phyloP scores from a whole-genome alignment of 2,797 vertebrate species.

The Bradypodion pumilum region DNA sequence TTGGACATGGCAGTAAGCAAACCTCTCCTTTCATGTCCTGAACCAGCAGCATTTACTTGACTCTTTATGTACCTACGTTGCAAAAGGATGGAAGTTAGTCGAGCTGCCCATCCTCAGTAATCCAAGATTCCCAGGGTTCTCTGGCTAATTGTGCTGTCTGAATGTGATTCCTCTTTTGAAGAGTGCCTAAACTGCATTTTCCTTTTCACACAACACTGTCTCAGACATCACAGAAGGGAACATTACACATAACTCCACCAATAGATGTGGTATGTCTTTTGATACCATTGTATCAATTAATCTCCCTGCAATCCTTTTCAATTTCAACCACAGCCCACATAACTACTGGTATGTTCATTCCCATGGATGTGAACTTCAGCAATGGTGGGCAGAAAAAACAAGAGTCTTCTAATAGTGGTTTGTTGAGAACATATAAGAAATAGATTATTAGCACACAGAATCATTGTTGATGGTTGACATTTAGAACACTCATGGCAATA shows the following conservation, averaged over 20 bases:
- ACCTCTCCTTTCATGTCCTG: background rate
- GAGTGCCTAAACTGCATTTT: background rate
- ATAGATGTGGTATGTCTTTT: background rate
- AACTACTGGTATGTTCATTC: background rate
- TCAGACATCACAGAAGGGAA: background rate
- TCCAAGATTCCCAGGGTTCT: too few relatives aligned
- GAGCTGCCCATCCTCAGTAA: background rate
- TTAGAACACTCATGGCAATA: background rate
- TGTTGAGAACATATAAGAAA: background rate
- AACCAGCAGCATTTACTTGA: background rate
- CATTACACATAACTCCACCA: background rate
- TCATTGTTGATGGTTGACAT: background rate
- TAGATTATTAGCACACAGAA: background rate
- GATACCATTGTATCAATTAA: background rate
- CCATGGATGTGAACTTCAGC: background rate
- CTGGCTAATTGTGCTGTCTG: background rate
- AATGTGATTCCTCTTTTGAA: background rate
- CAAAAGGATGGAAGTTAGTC: background rate
- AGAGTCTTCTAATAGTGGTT: background rate
- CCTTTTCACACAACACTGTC: background rate
- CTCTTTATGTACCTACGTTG: background rate
- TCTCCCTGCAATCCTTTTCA: background rate
- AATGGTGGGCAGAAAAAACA: background rate
- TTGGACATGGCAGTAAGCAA: background rate
- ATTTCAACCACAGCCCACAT: background rate